phyloP scores from a whole-genome alignment of 1,140 invertebrate genomes.

The Drosophila nikananu region DNA sequence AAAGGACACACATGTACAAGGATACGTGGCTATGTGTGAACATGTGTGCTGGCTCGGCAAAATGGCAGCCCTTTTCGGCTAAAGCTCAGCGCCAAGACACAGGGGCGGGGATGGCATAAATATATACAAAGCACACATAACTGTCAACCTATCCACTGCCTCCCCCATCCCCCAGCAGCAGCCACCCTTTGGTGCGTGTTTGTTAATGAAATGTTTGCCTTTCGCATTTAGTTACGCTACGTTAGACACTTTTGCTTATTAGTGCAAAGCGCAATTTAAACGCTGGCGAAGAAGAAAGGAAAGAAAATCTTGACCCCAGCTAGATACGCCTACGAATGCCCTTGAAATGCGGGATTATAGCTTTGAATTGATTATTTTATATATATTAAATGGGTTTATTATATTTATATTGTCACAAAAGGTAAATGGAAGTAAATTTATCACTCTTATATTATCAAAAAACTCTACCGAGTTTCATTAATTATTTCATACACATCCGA shows the following conservation, averaged over 20 bases:
- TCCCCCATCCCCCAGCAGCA: background rate
- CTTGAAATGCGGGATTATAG: background rate
- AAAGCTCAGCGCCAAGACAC: constrained; percentile 28
- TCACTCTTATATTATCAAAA: background rate
- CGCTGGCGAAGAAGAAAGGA: constrained; percentile 39
- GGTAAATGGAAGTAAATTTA: background rate
- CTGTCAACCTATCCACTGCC: constrained; percentile 54
- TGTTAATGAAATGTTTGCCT: constrained; percentile 83
- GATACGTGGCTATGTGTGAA: constrained; percentile 21
- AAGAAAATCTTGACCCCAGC: background rate
- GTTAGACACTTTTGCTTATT: constrained; percentile 84
- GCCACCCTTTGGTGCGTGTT: constrained; percentile 62
- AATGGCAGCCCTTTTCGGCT: constrained; percentile 60
- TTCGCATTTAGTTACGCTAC: constrained; percentile 81
- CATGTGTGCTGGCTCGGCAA: constrained; percentile 35
- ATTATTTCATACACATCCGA: no score
- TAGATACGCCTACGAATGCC: background rate
- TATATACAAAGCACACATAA: constrained; percentile 78
- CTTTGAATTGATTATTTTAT: background rate
- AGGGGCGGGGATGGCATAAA: constrained; percentile 37
- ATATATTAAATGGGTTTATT: background rate
- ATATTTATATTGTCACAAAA: background rate
- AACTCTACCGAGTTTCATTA: background rate
- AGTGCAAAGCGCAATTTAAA: constrained; percentile 81
- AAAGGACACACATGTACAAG: constrained; percentile 26